These are phyloP conservation scores for Cyclina sinensis DNA, from an alignment of 1,140 invertebrate genomes.

Conservation along the genomic window DNA sequence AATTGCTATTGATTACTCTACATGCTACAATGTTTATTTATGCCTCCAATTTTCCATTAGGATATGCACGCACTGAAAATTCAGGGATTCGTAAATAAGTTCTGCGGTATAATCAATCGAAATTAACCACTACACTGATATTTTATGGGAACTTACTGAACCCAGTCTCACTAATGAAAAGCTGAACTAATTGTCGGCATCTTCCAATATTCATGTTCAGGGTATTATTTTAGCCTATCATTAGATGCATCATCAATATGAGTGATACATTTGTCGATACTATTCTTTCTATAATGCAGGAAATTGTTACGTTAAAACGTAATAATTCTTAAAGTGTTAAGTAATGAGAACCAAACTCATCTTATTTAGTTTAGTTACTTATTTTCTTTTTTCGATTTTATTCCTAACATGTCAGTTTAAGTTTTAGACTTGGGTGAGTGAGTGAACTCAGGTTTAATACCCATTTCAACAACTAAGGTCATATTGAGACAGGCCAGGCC, in stretches of 20 bases:
- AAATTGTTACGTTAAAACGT: neutral
- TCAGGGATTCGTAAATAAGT: slow-evolving; percentile 33
- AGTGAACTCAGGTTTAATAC: too few relatives aligned
- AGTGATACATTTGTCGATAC: neutral
- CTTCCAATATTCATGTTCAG: neutral
- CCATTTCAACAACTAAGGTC: too few relatives aligned
- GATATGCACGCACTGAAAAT: slow-evolving; percentile 13
- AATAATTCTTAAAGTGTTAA: too few relatives aligned
- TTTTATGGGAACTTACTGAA: slow-evolving; percentile 20
- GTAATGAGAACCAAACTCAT: too few relatives aligned
- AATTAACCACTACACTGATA: slow-evolving; percentile 7
- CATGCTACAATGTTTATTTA: slow-evolving; percentile 30
- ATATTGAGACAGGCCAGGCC: too few relatives aligned
- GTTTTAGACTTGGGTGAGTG: too few relatives aligned
- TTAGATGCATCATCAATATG: neutral
- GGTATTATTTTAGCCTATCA: neutral
- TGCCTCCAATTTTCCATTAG: slow-evolving; percentile 11
- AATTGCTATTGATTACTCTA: slow-evolving; percentile 30
- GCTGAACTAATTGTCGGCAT: slow-evolving; percentile 12
- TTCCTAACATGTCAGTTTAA: too few relatives aligned
- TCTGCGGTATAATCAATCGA: slow-evolving; percentile 29
- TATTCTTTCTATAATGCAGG: neutral
- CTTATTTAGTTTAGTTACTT: too few relatives aligned
- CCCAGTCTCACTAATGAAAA: slow-evolving; percentile 8
- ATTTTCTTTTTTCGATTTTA: too few relatives aligned